Percentiles rank a stretch among this genome's conserved stretches.
phyloP scores from a whole-genome alignment of 2,797 vertebrate species.

The Hypotaenidia philippensis region DNA sequence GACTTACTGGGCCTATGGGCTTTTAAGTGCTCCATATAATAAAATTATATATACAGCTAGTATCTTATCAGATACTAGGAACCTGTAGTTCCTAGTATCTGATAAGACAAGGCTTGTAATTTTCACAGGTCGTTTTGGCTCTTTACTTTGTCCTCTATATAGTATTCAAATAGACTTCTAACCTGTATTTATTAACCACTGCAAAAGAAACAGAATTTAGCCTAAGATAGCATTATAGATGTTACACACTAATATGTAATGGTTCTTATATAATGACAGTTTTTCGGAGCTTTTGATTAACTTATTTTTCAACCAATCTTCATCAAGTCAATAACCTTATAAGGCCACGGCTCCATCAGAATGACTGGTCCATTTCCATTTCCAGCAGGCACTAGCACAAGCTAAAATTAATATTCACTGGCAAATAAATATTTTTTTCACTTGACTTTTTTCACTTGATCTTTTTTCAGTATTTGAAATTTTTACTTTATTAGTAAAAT shows the following conservation, averaged over 20 bases:
- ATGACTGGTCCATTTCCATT: neutral
- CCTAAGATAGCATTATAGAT: neutral
- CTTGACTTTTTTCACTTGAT: neutral
- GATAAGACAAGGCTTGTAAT: neutral
- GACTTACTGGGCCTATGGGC: neutral
- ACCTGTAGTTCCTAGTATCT: neutral
- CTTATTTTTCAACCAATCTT: neutral
- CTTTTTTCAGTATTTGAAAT: neutral
- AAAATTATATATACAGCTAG: neutral
- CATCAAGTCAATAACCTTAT: neutral
- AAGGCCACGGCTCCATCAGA: neutral
- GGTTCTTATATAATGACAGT: neutral
- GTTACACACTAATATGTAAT: neutral
- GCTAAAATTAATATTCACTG: neutral
- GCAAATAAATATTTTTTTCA: neutral
- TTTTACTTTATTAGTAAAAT: neutral
- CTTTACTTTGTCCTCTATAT: neutral
- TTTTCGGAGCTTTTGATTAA: constrained; percentile 5
- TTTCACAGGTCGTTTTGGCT: neutral
- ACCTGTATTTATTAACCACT: neutral
- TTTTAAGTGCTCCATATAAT: neutral
- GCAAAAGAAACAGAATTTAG: neutral
- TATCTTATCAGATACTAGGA: neutral
- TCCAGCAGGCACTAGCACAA: neutral
- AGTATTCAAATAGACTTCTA: neutral